A percentile compares a stretch with the other conserved stretches of the same genome.
These are phyloP conservation scores for Maccullochella peelii DNA, from an alignment of 2,113 vertebrate genomes.

Conservation along the genomic window DNA sequence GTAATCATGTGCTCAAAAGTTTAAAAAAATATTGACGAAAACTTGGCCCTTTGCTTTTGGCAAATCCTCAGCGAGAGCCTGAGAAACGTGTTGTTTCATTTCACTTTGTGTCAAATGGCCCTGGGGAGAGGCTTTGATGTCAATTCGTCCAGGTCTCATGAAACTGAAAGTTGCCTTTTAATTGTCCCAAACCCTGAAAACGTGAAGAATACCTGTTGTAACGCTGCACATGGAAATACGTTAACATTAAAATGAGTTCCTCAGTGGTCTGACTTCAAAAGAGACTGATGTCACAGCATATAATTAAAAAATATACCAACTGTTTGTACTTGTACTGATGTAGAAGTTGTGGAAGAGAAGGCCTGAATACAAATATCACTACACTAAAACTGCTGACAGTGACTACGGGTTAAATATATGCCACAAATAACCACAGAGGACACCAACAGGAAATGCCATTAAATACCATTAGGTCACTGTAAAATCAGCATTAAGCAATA, in stretches of 20 bases:
- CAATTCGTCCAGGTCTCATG: background rate
- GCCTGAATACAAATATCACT: background rate
- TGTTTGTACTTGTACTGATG: too few relatives aligned
- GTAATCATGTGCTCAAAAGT: background rate
- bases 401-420: background rate
- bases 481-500: background rate
- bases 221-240: background rate
- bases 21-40: too few relatives aligned
- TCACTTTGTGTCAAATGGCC: background rate
- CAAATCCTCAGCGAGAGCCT: background rate
- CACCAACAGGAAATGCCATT: constrained; percentile 5
- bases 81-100: background rate
- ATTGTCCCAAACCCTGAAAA: background rate
- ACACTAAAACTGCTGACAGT: background rate
- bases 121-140: background rate
- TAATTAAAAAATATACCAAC: too few relatives aligned
- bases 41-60: background rate
- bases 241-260: background rate
- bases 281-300: background rate
- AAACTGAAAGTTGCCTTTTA: background rate
- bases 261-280: background rate
- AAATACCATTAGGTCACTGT: background rate
- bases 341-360: too few relatives aligned
- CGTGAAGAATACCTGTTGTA: background rate
- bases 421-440: constrained; percentile 12